Base-by-base conservation (phyloP, 2,888 invertebrate genomes). In the Phalera bucephala region DNA sequence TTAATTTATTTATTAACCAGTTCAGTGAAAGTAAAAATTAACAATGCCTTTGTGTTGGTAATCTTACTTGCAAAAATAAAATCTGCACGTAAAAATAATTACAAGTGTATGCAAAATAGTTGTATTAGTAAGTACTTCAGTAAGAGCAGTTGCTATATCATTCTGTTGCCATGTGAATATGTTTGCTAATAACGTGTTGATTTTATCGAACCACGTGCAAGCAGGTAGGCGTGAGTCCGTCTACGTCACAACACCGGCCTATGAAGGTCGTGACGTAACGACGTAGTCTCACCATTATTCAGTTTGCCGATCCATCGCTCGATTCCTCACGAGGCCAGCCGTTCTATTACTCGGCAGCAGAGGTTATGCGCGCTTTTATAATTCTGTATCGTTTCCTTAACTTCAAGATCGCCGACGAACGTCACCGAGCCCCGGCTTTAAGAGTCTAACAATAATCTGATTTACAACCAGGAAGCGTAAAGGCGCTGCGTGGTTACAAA, bases 221-320 rank as follows among this genome's bases (percentile, higher is more conserved):
- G 72, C 64, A 72, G 65, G 74, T 78, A 78, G 83, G 81, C 77
- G 80, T 77, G 74, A 76, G 66, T 70, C 71, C 61, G 55, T 42
- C 71, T 65, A 84, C 84, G 84, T 85, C 84, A 84, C 71, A 61
- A 62, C 67, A 63, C 65, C 66, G 67, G 74, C 70, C 67, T 68
- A 72, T 68, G 82, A 84, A 86, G 87, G 86, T 79, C 84, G 78
- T 83, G 84, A 83, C 81, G 84, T 86, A 80, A 78, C 68, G 52
- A 59, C 62, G 70, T 64, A 79, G 70, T 76, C 75, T 78, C 74
- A 75, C 77, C 74, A 80, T 76, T 78, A 74, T 78, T 76, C 72
- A 73, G 75, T 75, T 72, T 72, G 77, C 70, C 74, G 76, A 80
- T 79, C 75, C 71, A 72, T 76, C 74, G 80, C 70, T 75, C 77